Evolutionary conservation across 2,888 invertebrate species (phyloP).

Genomic region (Rhaphigaster nebulosa): DNA sequence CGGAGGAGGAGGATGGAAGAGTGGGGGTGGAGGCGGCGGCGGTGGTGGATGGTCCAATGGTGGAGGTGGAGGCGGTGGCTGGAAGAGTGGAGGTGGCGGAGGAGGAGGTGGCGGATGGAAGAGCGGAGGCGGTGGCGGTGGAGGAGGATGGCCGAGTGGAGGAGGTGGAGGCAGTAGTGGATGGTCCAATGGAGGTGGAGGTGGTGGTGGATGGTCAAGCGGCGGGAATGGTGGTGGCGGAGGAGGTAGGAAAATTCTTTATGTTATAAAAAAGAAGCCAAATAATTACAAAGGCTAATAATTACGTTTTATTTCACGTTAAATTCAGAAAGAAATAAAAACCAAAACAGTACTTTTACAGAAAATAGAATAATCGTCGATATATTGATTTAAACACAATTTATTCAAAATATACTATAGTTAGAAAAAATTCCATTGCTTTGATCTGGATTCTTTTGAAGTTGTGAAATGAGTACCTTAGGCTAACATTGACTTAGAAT

Average conservation of each 20-base stretch:
- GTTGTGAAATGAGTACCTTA: not conserved
- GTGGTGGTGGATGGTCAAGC: slow-evolving; percentile 52
- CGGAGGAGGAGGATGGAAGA: slow-evolving; percentile 8
- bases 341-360: not conserved
- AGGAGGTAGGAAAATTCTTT: slow-evolving; percentile 24
- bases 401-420: no score
- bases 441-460: not conserved
- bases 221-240: slow-evolving; percentile 14
- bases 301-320: not conserved
- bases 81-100: not conserved
- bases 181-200: not conserved
- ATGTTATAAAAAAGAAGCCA: not conserved
- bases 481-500: not conserved
- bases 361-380: not conserved
- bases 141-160: not conserved
- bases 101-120: slow-evolving; percentile 22
- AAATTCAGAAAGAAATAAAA: not conserved
- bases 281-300: not conserved
- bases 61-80: slow-evolving; percentile 1
- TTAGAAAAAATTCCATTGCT: not conserved
- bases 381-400: no score
- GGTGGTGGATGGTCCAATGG: slow-evolving; percentile 26
- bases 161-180: not conserved
- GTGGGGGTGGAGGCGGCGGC: slow-evolving; percentile 41
- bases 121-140: slow-evolving; percentile 44